These are phyloP conservation scores for Vannuccia rotundouncinata DNA, from an alignment of 2,888 invertebrate species.

Conservation along the genomic window DNA sequence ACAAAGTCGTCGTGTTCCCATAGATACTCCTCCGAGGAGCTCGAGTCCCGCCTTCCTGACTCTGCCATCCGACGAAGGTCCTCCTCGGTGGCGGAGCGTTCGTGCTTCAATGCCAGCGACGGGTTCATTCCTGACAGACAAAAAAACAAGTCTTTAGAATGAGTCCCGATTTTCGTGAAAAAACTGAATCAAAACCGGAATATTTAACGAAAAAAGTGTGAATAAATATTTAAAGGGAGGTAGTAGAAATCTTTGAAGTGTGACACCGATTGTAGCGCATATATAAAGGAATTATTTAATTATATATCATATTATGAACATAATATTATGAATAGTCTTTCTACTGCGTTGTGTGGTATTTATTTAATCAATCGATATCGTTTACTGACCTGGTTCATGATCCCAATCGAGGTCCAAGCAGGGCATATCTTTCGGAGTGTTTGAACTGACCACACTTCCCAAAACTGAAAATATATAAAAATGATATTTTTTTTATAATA, in stretches of 20 bases:
- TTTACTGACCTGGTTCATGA: slow-evolving; percentile 35
- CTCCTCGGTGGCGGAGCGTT: slow-evolving; percentile 32
- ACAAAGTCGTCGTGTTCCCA: slow-evolving; percentile 17
- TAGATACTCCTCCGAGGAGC: not conserved
- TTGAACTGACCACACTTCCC: not conserved
- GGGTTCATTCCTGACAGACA: slow-evolving; percentile 33
- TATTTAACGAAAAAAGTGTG: too few species aligned
- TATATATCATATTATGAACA: too few species aligned
- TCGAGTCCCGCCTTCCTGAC: not conserved
- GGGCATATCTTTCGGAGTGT: slow-evolving; percentile 18
- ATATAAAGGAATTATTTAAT: too few species aligned
- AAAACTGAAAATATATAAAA: not conserved
- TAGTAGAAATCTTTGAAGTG: too few species aligned
- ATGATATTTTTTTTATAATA: too few species aligned
- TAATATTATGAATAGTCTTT: too few species aligned
- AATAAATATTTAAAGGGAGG: too few species aligned
- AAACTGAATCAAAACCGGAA: too few species aligned
- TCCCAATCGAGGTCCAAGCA: slow-evolving; percentile 33
- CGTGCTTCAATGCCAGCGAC: slow-evolving; percentile 28
- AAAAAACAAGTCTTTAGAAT: not conserved
- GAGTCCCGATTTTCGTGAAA: too few species aligned
- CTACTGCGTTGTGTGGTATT: too few species aligned
- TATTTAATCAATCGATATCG: too few species aligned
- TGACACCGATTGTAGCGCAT: too few species aligned
- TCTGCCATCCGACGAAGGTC: slow-evolving; percentile 24